Evolutionary conservation across 1,140 invertebrate genomes (phyloP).

Genomic region (Nephotettix cincticeps): DNA sequence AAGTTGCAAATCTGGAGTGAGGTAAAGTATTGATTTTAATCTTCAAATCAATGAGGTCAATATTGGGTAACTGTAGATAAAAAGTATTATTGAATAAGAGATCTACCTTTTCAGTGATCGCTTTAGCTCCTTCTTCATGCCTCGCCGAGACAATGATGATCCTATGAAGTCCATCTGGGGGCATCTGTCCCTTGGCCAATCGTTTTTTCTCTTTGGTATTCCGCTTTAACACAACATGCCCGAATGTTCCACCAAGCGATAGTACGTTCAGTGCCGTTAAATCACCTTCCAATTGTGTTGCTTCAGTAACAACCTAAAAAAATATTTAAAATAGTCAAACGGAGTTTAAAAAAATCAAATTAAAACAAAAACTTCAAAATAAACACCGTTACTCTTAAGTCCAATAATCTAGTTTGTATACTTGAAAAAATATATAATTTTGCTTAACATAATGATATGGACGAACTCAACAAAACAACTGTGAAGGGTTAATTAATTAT

Average conservation of each 20-base stretch:
- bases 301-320: slow-evolving; percentile 54
- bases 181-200: slow-evolving; percentile 2
- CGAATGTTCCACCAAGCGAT: slow-evolving; percentile 64
- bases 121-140: slow-evolving; percentile 34
- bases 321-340: too few species aligned
- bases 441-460: not conserved
- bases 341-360: too few species aligned
- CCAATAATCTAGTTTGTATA: too few species aligned
- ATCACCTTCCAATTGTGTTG: slow-evolving; percentile 49
- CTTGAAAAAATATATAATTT: not conserved
- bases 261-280: slow-evolving; percentile 61
- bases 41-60: too few species aligned
- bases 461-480: too few species aligned
- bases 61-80: too few species aligned
- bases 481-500: too few species aligned
- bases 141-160: slow-evolving; percentile 38
- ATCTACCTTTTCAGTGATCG: slow-evolving; percentile 37
- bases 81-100: too few species aligned
- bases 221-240: slow-evolving; percentile 55
- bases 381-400: too few species aligned
- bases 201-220: slow-evolving; percentile 32
- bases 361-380: too few species aligned
- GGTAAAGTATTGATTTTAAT: too few species aligned
- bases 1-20: too few species aligned
- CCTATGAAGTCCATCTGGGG: slow-evolving; percentile 37